Base-by-base conservation (phyloP, 1,140 invertebrate species). In the Sycophaga agraensis region DNA sequence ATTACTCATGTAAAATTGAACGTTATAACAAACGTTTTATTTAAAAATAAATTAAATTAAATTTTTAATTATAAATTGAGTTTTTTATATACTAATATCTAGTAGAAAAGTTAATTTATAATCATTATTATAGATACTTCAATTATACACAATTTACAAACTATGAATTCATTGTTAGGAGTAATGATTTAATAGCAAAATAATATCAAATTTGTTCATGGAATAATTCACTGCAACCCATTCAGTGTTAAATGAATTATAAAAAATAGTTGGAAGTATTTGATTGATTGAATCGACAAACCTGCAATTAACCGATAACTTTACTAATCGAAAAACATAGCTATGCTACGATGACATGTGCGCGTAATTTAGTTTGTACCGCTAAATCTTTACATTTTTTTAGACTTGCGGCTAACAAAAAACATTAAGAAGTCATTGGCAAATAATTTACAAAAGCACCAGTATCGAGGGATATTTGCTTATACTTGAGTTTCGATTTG, bases 331-430 rank as follows among this genome's bases (percentile, higher is more conserved):
- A 40, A 55, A 21, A 43, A 55, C 53, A 26, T 26, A 55, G 21
- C 12, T 31, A 0, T 34, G 26, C 12, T 55, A 43, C 3, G 4
- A 5, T 35, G 35, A 5, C 24, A 14, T 45, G 40, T 55, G 53
- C 39, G 53, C 34, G 42, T 55, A 9, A 21, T 16, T 43, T 31
- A 28, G 40, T 55, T 55, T 55, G 53, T 39, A 55, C 53, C 53
- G 6, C 39, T 55, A 55, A 53, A 43, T 55, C 40, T 55, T 55
- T 43, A 55, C 16, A 11, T 21, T 50, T 50, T 16, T 8, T 16
- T 26, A 24, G 26, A 26, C 14, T 43, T 11, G 6, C 22, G 28
- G 14, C 7, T 28, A 48, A 28, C 9, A 14, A 28, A 48, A 48
- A 48, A n/a, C 0, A 12, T 3, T 28, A 19, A 17, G 24, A 21